phyloP scores from a whole-genome alignment of 2,888 invertebrate species.

The Amiota minor region DNA sequence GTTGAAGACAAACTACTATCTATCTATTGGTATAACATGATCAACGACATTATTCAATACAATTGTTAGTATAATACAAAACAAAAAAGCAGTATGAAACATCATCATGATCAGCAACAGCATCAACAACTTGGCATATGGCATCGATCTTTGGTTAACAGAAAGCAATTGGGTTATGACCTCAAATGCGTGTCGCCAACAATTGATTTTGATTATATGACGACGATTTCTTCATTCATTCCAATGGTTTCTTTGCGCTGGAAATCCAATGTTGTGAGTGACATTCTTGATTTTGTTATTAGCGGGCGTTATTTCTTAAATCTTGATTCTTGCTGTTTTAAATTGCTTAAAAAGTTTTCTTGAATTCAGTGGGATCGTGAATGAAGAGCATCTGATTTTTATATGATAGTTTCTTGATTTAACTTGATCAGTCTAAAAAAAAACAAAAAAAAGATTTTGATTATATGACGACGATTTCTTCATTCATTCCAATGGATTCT shows the following conservation, averaged over 20 bases:
- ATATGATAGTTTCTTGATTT: too few relatives aligned
- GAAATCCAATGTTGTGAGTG: constrained; percentile 7
- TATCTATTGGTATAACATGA: too few relatives aligned
- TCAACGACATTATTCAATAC: neutral
- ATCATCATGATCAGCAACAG: constrained; percentile 11
- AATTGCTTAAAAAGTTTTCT: neutral
- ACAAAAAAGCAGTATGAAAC: constrained; percentile 4
- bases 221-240: constrained; percentile 11
- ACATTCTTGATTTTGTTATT: constrained; percentile 10
- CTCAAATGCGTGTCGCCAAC: constrained; percentile 65
- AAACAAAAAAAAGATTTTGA: neutral
- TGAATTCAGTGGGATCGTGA: neutral
- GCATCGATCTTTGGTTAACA: constrained; percentile 14
- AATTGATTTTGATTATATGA: neutral
- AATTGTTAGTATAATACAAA: neutral
- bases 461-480: constrained; percentile 12
- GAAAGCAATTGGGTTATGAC: constrained; percentile 68
- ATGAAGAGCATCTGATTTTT: too few relatives aligned
- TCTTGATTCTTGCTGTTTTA: neutral
- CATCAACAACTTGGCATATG: too few relatives aligned
- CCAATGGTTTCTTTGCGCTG: neutral
- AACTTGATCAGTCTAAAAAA: too few relatives aligned
- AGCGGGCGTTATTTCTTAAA: neutral
- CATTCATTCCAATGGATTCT: neutral
- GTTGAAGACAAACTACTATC: neutral